A percentile compares a stretch with the other conserved stretches of the same genome.
Conservation (phyloP, 2,113 vertebrate species). For the Cynocephalus volans region DNA sequence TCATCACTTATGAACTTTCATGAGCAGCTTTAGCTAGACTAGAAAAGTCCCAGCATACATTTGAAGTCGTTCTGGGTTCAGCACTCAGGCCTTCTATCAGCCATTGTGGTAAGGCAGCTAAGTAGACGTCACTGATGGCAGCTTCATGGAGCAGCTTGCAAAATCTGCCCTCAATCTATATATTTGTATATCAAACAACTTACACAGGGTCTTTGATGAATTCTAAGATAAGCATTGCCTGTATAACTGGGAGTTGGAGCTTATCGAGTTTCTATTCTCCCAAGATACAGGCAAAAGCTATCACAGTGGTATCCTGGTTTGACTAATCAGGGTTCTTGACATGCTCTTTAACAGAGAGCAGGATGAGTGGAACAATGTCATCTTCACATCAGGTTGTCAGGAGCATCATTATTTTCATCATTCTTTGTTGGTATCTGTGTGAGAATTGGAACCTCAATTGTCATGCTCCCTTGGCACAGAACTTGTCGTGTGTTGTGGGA, state of each 20-base stretch:
- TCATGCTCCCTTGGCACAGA: slow-evolving; percentile 94
- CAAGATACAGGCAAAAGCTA: slow-evolving; percentile 94
- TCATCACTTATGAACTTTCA: slow-evolving; percentile 94
- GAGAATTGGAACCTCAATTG: slow-evolving; percentile 94
- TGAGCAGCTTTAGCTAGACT: slow-evolving; percentile 94
- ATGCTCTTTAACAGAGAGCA: slow-evolving; percentile 95
- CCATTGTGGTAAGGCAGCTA: slow-evolving; percentile 92
- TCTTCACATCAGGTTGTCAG: slow-evolving; percentile 95
- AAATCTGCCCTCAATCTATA: slow-evolving; percentile 93
- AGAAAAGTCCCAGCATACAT: slow-evolving; percentile 95
- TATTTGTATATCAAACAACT: slow-evolving; percentile 94
- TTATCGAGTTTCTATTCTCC: slow-evolving; percentile 95
- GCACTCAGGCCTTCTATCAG: slow-evolving; percentile 93
- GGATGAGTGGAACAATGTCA: slow-evolving; percentile 93
- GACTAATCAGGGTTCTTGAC: slow-evolving; percentile 94
- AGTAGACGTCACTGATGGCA: slow-evolving; percentile 93
- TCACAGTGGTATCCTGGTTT: slow-evolving; percentile 93
- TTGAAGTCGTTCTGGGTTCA: slow-evolving; percentile 93
- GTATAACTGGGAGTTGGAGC: slow-evolving; percentile 93
- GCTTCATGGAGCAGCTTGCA: slow-evolving; percentile 94
- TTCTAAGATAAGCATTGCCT: slow-evolving; percentile 94
- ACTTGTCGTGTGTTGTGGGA: slow-evolving; percentile 96
- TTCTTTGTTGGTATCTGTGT: slow-evolving; percentile 95
- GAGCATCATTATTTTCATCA: slow-evolving; percentile 95
- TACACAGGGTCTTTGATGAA: slow-evolving; percentile 94